A percentile compares a stretch with the other conserved stretches of the same genome.
Conservation (phyloP, 2,113 vertebrate species). For the Fregata magnificens region DNA sequence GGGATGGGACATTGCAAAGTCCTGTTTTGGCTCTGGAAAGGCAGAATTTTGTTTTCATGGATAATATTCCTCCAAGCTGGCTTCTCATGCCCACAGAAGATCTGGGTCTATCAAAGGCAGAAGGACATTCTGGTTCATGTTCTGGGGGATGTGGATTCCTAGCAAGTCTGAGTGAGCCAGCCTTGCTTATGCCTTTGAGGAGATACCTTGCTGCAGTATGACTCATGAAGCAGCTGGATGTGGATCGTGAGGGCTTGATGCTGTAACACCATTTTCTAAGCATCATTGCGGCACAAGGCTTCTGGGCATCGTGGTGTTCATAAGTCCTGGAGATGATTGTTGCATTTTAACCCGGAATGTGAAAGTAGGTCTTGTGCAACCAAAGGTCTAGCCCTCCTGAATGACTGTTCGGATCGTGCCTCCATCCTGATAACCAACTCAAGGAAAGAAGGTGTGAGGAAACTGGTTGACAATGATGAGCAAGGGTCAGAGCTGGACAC, state of each 20-base stretch:
- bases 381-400: background rate
- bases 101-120: background rate
- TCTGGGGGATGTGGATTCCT: background rate
- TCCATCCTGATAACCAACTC: background rate
- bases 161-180: background rate
- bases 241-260: background rate
- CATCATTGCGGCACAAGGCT: background rate
- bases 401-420: background rate
- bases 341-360: background rate
- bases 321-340: background rate
- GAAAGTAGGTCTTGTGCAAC: background rate
- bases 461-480: background rate
- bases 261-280: background rate
- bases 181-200: background rate
- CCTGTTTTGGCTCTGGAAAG: background rate
- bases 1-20: background rate
- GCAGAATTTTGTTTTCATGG: background rate
- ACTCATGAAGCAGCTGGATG: background rate
- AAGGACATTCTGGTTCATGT: background rate
- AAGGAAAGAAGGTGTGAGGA: background rate
- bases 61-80: background rate
- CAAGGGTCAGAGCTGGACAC: background rate
- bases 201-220: background rate
- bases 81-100: background rate
- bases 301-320: background rate